Percentiles rank a stretch among this genome's conserved stretches.
These are phyloP conservation scores for Chouioia cunea DNA, from an alignment of 2,888 invertebrate species.

Conservation along the genomic window DNA sequence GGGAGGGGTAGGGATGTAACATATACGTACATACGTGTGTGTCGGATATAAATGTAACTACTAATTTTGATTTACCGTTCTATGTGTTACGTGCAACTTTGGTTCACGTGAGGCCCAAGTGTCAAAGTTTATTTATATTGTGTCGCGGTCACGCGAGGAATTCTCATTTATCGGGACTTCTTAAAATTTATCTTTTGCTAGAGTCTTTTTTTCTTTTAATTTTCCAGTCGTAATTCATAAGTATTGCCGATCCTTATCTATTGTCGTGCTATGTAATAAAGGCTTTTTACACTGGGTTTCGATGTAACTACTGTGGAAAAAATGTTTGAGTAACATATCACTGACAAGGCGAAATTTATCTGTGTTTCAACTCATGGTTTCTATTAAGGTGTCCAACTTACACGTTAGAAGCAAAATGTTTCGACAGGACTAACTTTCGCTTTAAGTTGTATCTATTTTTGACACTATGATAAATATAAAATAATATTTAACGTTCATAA, in stretches of 20 bases:
- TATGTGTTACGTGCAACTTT: constrained; percentile 28
- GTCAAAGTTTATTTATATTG: constrained; percentile 39
- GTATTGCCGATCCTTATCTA: constrained; percentile 28
- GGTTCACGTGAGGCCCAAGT: not conserved
- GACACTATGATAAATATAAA: no score
- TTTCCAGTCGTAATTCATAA: not conserved
- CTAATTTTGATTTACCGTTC: constrained; percentile 38
- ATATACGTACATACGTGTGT: no score
- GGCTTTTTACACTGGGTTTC: not conserved
- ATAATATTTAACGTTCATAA: no score
- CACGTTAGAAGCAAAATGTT: no score
- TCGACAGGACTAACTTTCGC: no score
- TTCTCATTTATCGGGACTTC: constrained; percentile 20
- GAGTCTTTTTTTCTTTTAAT: not conserved
- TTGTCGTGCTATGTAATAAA: not conserved
- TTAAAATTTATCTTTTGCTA: constrained; percentile 22
- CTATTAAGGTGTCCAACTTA: no score
- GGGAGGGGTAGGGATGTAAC: constrained; percentile 19
- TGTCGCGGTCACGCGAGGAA: constrained; percentile 13
- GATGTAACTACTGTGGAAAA: no score
- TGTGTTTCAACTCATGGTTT: no score
- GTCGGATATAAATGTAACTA: constrained; percentile 29
- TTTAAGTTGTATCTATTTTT: no score
- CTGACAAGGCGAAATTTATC: no score
- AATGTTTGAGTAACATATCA: no score